phyloP scores from a whole-genome alignment of 2,797 vertebrate species.

The Sebastes trivittatus region DNA sequence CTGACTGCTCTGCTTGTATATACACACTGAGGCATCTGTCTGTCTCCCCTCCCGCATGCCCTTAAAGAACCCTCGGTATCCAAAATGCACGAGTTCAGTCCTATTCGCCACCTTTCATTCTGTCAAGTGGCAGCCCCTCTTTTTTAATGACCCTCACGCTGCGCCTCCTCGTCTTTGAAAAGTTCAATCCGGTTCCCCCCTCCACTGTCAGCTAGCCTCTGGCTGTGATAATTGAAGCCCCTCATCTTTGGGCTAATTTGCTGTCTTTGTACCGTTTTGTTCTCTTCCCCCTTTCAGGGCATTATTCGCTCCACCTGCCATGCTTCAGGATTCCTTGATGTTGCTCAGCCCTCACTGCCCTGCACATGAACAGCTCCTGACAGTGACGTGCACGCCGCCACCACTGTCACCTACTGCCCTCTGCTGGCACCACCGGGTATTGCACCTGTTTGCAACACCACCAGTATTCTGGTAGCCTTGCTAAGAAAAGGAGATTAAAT shows the following conservation, averaged over 20 bases:
- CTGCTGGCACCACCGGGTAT: conserved; percentile 33
- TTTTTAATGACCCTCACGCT: conserved; percentile 66
- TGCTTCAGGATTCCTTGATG: conserved; percentile 47
- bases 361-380: conserved; percentile 39
- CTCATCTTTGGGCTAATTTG: conserved; percentile 71
- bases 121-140: conserved; percentile 39
- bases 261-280: conserved; percentile 69
- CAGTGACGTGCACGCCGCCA: not conserved
- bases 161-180: conserved; percentile 52
- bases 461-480: not conserved
- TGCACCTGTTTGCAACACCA: not conserved
- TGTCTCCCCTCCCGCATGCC: conserved; percentile 2
- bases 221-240: conserved; percentile 74
- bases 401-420: conserved; percentile 68
- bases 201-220: conserved; percentile 39
- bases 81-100: conserved; percentile 26
- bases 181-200: conserved; percentile 51
- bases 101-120: conserved; percentile 46
- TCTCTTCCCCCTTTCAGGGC: conserved; percentile 42
- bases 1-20: conserved; percentile 6
- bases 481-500: conserved; percentile 42
- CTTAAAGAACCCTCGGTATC: conserved; percentile 11
- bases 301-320: conserved; percentile 66
- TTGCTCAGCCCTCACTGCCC: conserved; percentile 13
- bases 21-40: conserved; percentile 2